Conservation (phyloP, 2,113 vertebrate species). For the Paradisaea rubra region DNA sequence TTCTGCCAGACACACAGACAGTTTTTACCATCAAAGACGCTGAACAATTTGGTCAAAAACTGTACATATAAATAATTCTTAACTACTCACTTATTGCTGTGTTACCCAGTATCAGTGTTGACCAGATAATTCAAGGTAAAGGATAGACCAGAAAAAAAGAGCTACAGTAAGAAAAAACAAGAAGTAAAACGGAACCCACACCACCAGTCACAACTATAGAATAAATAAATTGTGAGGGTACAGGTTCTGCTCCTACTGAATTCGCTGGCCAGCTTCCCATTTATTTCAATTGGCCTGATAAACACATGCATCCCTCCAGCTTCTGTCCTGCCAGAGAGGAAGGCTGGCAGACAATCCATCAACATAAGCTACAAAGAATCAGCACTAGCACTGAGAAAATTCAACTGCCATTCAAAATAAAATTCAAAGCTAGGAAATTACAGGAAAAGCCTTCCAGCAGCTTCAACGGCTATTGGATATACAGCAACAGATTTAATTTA, state of each 20-base stretch:
- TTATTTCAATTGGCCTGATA: not conserved
- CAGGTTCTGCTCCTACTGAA: not conserved
- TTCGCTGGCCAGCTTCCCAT: not conserved
- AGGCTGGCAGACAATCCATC: conserved; percentile 33
- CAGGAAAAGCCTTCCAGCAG: not conserved
- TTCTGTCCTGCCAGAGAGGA: not conserved
- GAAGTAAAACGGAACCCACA: not conserved
- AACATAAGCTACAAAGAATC: not conserved
- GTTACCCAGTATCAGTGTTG: not conserved
- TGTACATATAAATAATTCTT: not conserved
- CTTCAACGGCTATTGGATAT: not conserved
- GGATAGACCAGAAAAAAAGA: not conserved
- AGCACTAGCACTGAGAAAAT: not conserved
- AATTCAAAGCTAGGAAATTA: conserved; percentile 18
- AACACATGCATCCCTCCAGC: not conserved
- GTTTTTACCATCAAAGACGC: not conserved
- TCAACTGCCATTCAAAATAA: conserved; percentile 3
- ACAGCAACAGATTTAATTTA: not conserved
- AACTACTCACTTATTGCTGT: not conserved
- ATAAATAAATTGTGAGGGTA: not conserved
- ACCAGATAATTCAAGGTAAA: not conserved
- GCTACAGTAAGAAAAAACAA: not conserved
- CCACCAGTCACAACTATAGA: not conserved
- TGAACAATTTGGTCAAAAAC: not conserved
- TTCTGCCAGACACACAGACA: not conserved